phyloP scores from a whole-genome alignment of 2,888 invertebrate genomes.

The Apodemia hepburni region DNA sequence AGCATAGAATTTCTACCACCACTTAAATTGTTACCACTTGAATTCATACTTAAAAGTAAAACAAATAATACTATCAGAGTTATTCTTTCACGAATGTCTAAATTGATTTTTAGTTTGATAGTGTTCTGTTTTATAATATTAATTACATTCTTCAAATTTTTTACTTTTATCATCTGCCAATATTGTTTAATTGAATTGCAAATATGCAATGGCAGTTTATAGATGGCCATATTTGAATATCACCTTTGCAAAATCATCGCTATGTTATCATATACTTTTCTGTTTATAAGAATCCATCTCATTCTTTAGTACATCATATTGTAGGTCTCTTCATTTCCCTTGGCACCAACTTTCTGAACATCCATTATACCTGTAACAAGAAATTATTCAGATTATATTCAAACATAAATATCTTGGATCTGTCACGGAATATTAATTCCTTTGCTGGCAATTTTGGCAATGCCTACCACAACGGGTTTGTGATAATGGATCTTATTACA shows the following conservation, averaged over 20 bases:
- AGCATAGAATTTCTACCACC: constrained; percentile 83
- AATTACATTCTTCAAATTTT: constrained; percentile 29
- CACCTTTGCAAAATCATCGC: constrained; percentile 71
- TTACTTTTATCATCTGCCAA: constrained; percentile 37
- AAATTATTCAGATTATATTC: constrained; percentile 26
- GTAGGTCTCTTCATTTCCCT: constrained; percentile 18
- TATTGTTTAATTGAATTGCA: constrained; percentile 75
- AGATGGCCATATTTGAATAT: constrained; percentile 70
- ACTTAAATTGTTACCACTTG: constrained; percentile 60
- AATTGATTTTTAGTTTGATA: constrained; percentile 36
- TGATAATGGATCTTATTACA: constrained; percentile 7
- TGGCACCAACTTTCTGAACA: constrained; percentile 15
- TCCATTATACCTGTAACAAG: constrained; percentile 53
- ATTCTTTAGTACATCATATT: constrained; percentile 37
- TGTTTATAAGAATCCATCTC: constrained; percentile 32
- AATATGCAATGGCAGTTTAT: constrained; percentile 69
- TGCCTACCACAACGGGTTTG: constrained; percentile 3
- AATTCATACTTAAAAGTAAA: constrained; percentile 52
- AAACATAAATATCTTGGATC: constrained; percentile 24
- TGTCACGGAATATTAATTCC: constrained; percentile 21
- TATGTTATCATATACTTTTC: constrained; percentile 40
- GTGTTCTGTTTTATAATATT: constrained; percentile 35
- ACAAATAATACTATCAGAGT: constrained; percentile 56
- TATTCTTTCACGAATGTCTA: constrained; percentile 41
- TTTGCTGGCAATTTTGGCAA: constrained; percentile 11